phyloP scores from a whole-genome alignment of 2,797 vertebrate species.

The Apogon talboti region DNA sequence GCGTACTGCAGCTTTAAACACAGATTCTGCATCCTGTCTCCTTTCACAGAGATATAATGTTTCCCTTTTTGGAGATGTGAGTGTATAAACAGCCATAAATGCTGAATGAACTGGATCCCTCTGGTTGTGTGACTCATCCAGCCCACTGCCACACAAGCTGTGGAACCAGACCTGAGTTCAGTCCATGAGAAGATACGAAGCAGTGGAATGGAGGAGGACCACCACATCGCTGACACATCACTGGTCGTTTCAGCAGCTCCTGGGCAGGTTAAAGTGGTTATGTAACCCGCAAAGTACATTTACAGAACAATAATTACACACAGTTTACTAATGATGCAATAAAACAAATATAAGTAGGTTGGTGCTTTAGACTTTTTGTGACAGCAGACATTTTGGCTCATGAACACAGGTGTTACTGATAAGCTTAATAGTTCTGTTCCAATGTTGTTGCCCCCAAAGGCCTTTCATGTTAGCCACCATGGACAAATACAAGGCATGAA shows the following conservation, averaged over 20 bases:
- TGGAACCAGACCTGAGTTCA: constrained; percentile 54
- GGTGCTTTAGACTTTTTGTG: no score
- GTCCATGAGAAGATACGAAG: constrained; percentile 9
- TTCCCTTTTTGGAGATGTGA: constrained; percentile 31
- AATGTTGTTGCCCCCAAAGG: no score
- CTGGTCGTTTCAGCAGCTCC: background rate
- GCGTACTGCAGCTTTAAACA: constrained; percentile 2
- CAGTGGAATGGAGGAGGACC: constrained; percentile 1
- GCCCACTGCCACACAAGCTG: constrained; percentile 36
- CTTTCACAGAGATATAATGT: constrained; percentile 7
- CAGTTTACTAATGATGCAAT: no score
- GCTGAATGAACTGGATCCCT: constrained; percentile 43
- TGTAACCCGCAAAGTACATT: no score
- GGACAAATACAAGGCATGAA: no score
- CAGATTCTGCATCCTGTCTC: constrained; percentile 6
- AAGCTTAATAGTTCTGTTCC: no score
- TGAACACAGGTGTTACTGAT: no score
- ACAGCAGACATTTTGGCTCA: no score
- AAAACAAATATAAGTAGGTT: no score
- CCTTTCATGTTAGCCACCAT: no score
- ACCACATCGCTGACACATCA: constrained; percentile 8
- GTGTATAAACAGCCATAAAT: constrained; percentile 33
- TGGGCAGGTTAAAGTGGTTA: no score
- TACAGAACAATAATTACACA: no score
- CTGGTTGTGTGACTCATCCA: constrained; percentile 42